Evolutionary conservation across 2,113 vertebrate species (phyloP), one percentile per base, ranked within the genome.

Genomic region (Cheirogaleus medius): DNA sequence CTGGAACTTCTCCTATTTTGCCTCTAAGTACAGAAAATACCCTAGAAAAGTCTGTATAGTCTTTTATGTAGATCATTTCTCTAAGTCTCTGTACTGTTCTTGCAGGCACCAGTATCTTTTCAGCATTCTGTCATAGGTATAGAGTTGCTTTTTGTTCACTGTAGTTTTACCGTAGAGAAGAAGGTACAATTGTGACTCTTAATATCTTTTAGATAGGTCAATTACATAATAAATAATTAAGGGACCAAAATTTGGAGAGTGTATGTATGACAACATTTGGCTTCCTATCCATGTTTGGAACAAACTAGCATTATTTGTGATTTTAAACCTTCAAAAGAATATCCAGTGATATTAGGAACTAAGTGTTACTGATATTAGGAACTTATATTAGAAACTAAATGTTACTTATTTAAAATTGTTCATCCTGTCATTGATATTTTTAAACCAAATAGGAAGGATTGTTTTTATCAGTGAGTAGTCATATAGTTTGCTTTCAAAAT

Each of bases 321-420:
- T 94, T 97, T 42, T 94, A 13, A 97, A 71, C 29, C 11, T 95
- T 95, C 60, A 73, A 6, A 87, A 81, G 69, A 9, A 0, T 85
- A 32, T 73, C 27, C 14, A 39, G 21, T 76, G 37, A 73, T 78
- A 11, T 18, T 95, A 49, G 47, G 11, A 90, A 85, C 37, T 77
- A 85, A 93, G 56, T 82, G n/a, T 63, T 93, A 66, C 11, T 42
- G 74, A 78, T 78, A 54, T 77, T 52, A 77, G 32, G 74, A 77
- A 66, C 32, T 52, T 32, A 49, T 18, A 18, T 76, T 49, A 52
- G 49, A 20, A 78, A 44, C 20, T n/a, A 74, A 88, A 37, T 68
- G 64, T 54, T 85, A 52, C 25, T 52, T 21, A 83, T 60, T 44
- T 88, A 84, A 76, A 34, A 89, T 58, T 91, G 25, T 87, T 87